Evolutionary conservation across 2,797 vertebrate species (phyloP).

Genomic region (Columba guinea): DNA sequence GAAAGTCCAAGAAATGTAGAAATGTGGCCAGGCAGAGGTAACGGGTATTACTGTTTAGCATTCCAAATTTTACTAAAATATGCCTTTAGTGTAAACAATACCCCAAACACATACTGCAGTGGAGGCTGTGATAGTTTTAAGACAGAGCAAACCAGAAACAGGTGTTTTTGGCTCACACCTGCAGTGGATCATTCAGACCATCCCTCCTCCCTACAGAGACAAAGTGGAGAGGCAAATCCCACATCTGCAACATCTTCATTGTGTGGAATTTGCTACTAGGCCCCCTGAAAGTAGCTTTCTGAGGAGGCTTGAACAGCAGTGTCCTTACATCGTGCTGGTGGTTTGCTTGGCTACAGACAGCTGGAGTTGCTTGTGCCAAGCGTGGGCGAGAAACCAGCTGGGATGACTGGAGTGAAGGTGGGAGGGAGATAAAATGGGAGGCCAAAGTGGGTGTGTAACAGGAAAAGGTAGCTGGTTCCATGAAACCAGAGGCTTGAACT

Average conservation of each 20-base stretch:
- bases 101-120: background rate
- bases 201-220: background rate
- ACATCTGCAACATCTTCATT: background rate
- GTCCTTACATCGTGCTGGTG: background rate
- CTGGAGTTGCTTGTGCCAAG: background rate
- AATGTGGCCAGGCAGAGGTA: background rate
- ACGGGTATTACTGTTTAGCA: background rate
- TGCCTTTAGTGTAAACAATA: background rate
- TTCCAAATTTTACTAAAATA: background rate
- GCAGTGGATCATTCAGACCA: background rate
- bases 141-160: background rate
- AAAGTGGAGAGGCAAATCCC: background rate
- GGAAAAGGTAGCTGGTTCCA: background rate
- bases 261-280: background rate
- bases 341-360: background rate
- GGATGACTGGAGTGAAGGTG: background rate
- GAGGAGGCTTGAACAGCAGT: background rate
- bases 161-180: background rate
- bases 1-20: background rate
- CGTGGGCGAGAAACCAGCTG: background rate
- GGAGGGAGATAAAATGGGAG: constrained; percentile 20
- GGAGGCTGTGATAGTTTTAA: background rate
- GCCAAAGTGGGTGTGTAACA: background rate
- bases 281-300: background rate
- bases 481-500: background rate